Conservation (phyloP, 2,113 vertebrate species). For the Vulpes ferrilata region DNA sequence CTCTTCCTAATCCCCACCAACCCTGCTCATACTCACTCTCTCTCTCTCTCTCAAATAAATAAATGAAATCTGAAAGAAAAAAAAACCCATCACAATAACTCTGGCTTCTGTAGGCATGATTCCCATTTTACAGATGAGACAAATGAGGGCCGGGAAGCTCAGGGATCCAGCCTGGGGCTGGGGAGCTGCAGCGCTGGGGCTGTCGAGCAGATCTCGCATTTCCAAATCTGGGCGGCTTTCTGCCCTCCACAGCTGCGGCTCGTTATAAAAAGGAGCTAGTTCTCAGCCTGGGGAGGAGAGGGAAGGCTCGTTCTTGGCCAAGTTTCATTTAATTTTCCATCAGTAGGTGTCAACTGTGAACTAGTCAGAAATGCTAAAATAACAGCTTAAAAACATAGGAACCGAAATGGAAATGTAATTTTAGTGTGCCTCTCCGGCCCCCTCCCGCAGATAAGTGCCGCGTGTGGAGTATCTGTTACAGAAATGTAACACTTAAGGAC, state of each 20-base stretch:
- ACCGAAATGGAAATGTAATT: conserved; percentile 80
- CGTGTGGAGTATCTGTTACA: conserved; percentile 66
- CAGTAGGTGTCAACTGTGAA: conserved; percentile 79
- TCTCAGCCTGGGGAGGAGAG: conserved; percentile 59
- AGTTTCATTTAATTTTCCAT: conserved; percentile 80
- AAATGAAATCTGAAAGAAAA: no score
- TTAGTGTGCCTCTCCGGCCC: conserved; percentile 59
- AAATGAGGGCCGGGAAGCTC: background rate
- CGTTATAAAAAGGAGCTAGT: conserved; percentile 60
- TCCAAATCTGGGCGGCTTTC: conserved; percentile 21
- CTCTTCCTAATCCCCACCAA: no score
- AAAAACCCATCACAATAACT: background rate
- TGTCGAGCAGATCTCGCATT: background rate
- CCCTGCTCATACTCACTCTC: no score
- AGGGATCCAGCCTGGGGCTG: background rate
- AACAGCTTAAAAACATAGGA: conserved; percentile 84
- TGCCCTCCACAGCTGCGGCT: conserved; percentile 52
- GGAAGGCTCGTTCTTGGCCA: conserved; percentile 65
- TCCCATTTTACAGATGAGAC: background rate
- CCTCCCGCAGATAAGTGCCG: conserved; percentile 63
- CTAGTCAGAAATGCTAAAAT: conserved; percentile 78
- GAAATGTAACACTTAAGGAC: conserved; percentile 68
- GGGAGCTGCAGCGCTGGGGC: background rate
- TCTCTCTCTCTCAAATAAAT: no score
- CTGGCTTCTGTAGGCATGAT: background rate